Evolutionary conservation across 2,113 vertebrate species (phyloP).

Genomic region (Coptodon rendalli): DNA sequence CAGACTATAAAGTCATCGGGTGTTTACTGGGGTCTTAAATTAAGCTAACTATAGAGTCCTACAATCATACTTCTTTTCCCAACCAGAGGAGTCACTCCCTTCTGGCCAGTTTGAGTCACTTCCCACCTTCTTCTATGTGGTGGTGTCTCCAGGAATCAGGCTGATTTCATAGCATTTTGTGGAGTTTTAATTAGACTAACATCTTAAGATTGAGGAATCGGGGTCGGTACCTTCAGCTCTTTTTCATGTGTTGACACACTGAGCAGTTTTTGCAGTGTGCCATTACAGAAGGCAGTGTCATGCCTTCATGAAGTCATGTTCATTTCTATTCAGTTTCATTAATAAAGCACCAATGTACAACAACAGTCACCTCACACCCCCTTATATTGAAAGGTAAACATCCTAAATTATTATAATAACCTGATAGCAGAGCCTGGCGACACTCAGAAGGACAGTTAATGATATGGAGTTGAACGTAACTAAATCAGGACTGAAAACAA

Average conservation of each 20-base stretch:
- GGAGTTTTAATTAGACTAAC: neutral
- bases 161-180: neutral
- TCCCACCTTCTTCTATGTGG: neutral
- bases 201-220: neutral
- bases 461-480: neutral
- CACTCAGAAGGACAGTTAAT: neutral
- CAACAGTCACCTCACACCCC: neutral
- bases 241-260: neutral
- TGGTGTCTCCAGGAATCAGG: neutral
- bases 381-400: neutral
- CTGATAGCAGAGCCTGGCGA: fast-evolving
- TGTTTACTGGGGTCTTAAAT: neutral
- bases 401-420: neutral
- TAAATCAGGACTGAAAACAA: neutral
- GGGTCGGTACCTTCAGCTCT: fast-evolving
- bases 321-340: neutral
- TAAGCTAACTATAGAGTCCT: neutral
- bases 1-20: neutral
- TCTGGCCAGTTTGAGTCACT: neutral
- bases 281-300: neutral
- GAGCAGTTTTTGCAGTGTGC: neutral
- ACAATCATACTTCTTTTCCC: neutral
- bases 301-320: neutral
- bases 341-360: neutral
- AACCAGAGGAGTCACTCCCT: neutral